These are phyloP conservation scores for Cremastinae sp. DNA, from an alignment of 2,888 invertebrate genomes.

Conservation along the genomic window DNA sequence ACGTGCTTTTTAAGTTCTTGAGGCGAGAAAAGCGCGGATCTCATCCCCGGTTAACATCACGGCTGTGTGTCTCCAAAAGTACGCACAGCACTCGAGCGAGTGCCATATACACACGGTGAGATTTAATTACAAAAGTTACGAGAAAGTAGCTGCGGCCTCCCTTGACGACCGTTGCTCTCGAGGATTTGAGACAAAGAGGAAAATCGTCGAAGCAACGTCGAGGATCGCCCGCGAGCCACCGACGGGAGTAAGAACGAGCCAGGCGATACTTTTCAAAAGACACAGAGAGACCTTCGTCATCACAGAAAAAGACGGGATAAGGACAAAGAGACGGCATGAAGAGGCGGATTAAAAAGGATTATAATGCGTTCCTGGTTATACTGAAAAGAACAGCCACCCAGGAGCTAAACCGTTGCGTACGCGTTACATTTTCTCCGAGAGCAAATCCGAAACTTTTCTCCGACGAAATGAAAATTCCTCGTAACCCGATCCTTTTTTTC, in stretches of 20 bases:
- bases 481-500: neutral
- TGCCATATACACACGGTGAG: slow-evolving; percentile 26
- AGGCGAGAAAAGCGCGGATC: slow-evolving; percentile 1
- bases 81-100: slow-evolving; percentile 3
- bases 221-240: neutral
- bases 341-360: slow-evolving; percentile 46
- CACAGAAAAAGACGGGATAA: slow-evolving; percentile 4
- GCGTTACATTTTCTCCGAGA: slow-evolving; percentile 18
- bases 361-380: slow-evolving; percentile 12
- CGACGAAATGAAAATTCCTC: slow-evolving; percentile 35
- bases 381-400: slow-evolving; percentile 34
- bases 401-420: slow-evolving; percentile 7
- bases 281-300: slow-evolving; percentile 19
- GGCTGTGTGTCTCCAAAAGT: slow-evolving; percentile 12
- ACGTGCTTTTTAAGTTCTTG: slow-evolving; percentile 57
- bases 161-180: slow-evolving; percentile 48
- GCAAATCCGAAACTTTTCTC: slow-evolving; percentile 20
- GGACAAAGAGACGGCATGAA: neutral
- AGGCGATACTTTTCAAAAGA: slow-evolving; percentile 39
- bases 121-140: slow-evolving; percentile 71
- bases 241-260: slow-evolving; percentile 33
- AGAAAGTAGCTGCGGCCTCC: slow-evolving; percentile 62
- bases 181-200: slow-evolving; percentile 52
- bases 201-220: slow-evolving; percentile 38
- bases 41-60: neutral